Percentiles rank a stretch among this genome's conserved stretches.
These are phyloP conservation scores for Sialia sialis DNA, from an alignment of 2,113 vertebrate species.

Conservation along the genomic window DNA sequence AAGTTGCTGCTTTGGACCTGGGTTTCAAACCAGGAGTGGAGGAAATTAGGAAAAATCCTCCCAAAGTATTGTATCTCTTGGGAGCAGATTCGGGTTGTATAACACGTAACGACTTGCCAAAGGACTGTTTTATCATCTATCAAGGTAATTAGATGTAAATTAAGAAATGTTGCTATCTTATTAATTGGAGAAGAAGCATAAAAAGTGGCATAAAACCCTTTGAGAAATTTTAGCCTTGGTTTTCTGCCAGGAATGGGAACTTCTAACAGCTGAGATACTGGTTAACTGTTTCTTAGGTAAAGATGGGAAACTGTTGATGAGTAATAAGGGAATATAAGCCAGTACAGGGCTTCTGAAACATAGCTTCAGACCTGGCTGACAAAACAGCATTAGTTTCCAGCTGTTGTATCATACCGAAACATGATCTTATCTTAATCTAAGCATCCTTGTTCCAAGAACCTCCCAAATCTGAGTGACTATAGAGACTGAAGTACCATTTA, in stretches of 20 bases:
- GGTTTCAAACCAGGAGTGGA: slow-evolving; percentile 97
- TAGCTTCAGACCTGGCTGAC: background rate
- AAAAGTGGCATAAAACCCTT: background rate
- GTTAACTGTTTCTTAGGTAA: background rate
- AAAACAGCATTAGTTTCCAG: background rate
- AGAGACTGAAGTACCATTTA: background rate
- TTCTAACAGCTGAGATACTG: background rate
- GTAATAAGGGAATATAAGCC: background rate
- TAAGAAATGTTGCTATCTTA: background rate
- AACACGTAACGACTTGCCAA: slow-evolving; percentile 89
- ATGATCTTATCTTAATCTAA: background rate
- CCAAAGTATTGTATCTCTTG: slow-evolving; percentile 90
- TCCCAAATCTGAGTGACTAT: background rate
- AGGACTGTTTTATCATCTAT: slow-evolving; percentile 90
- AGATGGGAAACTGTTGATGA: background rate
- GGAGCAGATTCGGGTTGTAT: slow-evolving; percentile 91
- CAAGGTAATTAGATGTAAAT: slow-evolving; percentile 80
- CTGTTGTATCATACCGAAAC: background rate
- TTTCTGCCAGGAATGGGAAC: background rate
- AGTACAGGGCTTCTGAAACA: background rate
- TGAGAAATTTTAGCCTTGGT: background rate
- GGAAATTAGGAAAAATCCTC: slow-evolving; percentile 85
- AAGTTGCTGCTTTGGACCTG: slow-evolving; percentile 95
- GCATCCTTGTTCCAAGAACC: background rate
- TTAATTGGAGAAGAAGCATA: background rate